Evolutionary conservation across 2,888 invertebrate species (phyloP), one percentile per base, ranked within the genome.

Genomic region (Polyommatus iphigenia): DNA sequence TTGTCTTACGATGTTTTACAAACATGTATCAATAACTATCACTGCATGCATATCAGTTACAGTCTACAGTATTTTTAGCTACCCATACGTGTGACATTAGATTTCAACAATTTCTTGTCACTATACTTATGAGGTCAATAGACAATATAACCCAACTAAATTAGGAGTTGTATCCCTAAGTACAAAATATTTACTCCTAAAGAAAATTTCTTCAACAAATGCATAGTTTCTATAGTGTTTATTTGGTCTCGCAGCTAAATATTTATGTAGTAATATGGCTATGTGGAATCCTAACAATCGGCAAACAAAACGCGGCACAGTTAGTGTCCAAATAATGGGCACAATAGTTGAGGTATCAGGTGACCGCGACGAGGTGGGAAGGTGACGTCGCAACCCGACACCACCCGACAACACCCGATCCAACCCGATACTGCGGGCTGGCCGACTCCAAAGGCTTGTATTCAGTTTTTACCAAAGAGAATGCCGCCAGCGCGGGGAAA

Each of bases 281-380:
- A 75, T 20, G 46, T 46, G 41, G 41, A n/a, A 72, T 41, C 72
- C 46, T 36, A 24, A 73, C 46, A 75, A 75, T 54, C 54, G 80
- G 78, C 79, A 80, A 81, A 78, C 75, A 78, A 80, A 79, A 79
- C 79, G 78, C 79, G 72, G 79, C 73, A 84, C 85, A 84, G 83
- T 84, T 83, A 83, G 84, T 84, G 82, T 83, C 82, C 81, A 83
- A 83, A 84, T 83, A 84, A 84, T 82, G 83, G 80, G 81, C 79
- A 83, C 81, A 83, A 84, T 83, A 81, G 82, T 78, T 79, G 57
- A 80, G 71, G 80, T 82, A 83, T 85, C 85, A 80, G 83, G 82
- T 85, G 81, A 81, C 82, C 71, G 41, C 24, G 57, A 80, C 78
- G 72, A 67, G 73, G 50, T 78, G 20, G 78, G 77, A 67, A 76